Evolutionary conservation across 2,888 invertebrate genomes (phyloP).

Genomic region (Tenthredo distinguenda): DNA sequence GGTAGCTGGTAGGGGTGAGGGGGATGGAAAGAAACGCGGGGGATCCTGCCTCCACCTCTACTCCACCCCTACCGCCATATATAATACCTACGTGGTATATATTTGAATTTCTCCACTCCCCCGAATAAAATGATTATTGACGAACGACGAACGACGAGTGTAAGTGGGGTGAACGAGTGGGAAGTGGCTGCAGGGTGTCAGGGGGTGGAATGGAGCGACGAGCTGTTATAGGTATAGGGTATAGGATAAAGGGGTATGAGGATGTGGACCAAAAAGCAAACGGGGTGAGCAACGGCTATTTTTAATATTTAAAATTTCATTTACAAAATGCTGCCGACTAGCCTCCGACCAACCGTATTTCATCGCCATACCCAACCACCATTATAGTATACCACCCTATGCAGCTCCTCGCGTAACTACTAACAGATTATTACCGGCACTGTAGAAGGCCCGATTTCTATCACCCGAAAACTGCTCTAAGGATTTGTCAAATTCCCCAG

Average conservation of each 20-base stretch:
- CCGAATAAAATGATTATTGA: conserved; percentile 77
- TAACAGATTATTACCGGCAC: conserved; percentile 57
- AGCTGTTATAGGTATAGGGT: not conserved
- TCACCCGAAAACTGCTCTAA: not conserved
- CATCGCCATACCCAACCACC: conserved; percentile 58
- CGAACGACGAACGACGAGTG: conserved; percentile 70
- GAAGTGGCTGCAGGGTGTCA: not conserved
- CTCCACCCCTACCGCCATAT: not conserved
- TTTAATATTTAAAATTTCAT: conserved; percentile 79
- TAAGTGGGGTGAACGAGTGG: conserved; percentile 71
- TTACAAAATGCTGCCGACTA: conserved; percentile 76
- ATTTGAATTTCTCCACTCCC: conserved; percentile 73
- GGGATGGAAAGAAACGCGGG: conserved; percentile 57
- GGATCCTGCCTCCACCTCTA: not conserved
- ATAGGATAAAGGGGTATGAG: not conserved
- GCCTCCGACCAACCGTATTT: conserved; percentile 54
- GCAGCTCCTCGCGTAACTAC: conserved; percentile 55
- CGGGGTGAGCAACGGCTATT: conserved; percentile 69
- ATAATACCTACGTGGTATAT: conserved; percentile 1
- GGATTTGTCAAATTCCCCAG: not conserved
- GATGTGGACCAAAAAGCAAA: conserved; percentile 38
- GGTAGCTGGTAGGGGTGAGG: conserved; percentile 49
- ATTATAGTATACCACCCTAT: conserved; percentile 38
- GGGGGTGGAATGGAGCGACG: not conserved
- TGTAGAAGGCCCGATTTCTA: not conserved